Evolutionary conservation across 2,888 invertebrate genomes (phyloP).

Genomic region (Lasioglossum lativentre): DNA sequence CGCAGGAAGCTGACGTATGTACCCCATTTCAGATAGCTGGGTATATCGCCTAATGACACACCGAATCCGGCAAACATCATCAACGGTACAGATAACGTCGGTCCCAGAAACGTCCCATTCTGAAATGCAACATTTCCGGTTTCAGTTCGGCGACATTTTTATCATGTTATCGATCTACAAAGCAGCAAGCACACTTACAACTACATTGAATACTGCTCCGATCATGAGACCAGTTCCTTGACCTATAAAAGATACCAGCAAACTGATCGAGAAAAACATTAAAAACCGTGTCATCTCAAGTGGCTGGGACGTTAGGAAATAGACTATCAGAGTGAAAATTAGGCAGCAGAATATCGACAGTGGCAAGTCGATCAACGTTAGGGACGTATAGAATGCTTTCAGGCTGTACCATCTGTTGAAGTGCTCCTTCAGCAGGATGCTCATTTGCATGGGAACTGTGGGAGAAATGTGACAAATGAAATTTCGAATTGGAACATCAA

Average conservation of each 20-base stretch:
- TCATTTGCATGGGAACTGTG: constrained; percentile 94
- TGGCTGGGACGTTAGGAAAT: constrained; percentile 96
- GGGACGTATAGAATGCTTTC: constrained; percentile 92
- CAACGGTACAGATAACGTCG: constrained; percentile 95
- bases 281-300: constrained; percentile 91
- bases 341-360: constrained; percentile 91
- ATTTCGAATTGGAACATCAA: not conserved
- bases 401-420: constrained; percentile 96
- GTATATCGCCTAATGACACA: constrained; percentile 94
- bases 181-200: constrained; percentile 87
- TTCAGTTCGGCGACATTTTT: not conserved
- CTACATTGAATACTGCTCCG: constrained; percentile 94
- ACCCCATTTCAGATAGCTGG: constrained; percentile 94
- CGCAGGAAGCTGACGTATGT: constrained; percentile 96
- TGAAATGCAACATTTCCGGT: constrained; percentile 82
- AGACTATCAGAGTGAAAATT: constrained; percentile 91
- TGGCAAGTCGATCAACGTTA: constrained; percentile 92
- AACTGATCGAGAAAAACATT: constrained; percentile 94
- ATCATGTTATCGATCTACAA: not conserved
- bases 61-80: constrained; percentile 99
- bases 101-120: constrained; percentile 98
- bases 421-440: constrained; percentile 92
- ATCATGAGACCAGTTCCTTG: constrained; percentile 97
- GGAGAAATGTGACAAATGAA: not conserved
- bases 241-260: constrained; percentile 94